Conservation (phyloP, 2,113 vertebrate genomes). For the Etheostoma spectabile region DNA sequence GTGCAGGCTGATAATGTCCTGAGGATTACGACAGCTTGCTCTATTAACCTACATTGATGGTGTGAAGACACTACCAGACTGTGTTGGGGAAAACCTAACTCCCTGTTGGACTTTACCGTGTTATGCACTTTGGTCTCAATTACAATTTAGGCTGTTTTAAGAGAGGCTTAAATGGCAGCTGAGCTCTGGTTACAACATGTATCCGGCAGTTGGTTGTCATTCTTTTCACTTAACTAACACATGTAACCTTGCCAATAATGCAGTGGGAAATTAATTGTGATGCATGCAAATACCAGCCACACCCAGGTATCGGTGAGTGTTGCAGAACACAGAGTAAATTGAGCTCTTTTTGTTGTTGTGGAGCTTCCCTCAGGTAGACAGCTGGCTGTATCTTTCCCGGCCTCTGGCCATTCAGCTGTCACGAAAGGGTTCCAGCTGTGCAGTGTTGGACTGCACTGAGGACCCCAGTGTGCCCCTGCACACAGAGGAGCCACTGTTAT, state of each 20-base stretch:
- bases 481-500: conserved; percentile 81
- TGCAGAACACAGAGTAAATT: conserved; percentile 46
- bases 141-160: not conserved
- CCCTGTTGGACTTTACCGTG: conserved; percentile 5
- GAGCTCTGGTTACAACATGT: conserved; percentile 25
- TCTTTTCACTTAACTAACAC: conserved; percentile 20
- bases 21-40: conserved; percentile 74
- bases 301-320: conserved; percentile 66
- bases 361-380: conserved; percentile 62
- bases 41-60: conserved; percentile 72
- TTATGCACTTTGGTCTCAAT: not conserved
- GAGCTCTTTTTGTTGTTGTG: conserved; percentile 20
- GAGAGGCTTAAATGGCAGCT: conserved; percentile 32
- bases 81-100: conserved; percentile 21
- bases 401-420: conserved; percentile 73
- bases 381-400: conserved; percentile 39
- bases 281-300: conserved; percentile 64
- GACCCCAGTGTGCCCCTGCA: conserved; percentile 33
- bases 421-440: conserved; percentile 82
- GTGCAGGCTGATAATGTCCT: conserved; percentile 40
- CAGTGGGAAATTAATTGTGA: conserved; percentile 45
- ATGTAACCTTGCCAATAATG: conserved; percentile 31
- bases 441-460: conserved; percentile 40
- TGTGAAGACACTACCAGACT: conserved; percentile 33
- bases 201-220: conserved; percentile 26